Base-by-base conservation (phyloP, 1,140 invertebrate genomes). In the Kradibia gibbosae region DNA sequence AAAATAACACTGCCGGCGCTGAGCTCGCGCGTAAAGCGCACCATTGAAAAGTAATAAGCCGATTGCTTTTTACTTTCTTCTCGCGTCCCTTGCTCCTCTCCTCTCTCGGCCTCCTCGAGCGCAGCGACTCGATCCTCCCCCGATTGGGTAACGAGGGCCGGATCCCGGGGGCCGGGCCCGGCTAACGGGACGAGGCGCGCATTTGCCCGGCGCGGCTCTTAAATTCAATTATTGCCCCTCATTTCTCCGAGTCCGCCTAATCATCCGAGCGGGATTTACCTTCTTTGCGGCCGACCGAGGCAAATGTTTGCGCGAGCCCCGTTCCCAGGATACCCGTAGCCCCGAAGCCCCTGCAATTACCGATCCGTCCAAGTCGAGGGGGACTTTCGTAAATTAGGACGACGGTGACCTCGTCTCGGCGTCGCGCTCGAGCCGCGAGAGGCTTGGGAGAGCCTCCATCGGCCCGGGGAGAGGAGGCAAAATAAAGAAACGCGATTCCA, bases 11-110 rank as follows among this genome's bases (percentile, higher is more conserved):
- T 31, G 28, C n/a, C 31, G 25, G 34, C 15, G 2, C 28, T n/a
- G 7, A 42, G 3, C 28, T 60, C 13, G 28, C 17, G 2, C 34
- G 25, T 5, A 36, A 36, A 36, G 17, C 11, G 50, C 34, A 17
- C 31, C 4, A 50, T 48, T 42, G 7, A 55, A 71, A 78, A 39
- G n/a, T 71, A 79, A 79, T 79, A 79, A 79, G 50, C 65, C 28
- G 25, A 67, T 70, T 79, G 55, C 53, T 77, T 65, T 36, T 4
- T 48, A 17, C 7, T 20, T 39, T 31, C 31, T 28, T 65, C 60
- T 65, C 60, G 17, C 60, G n/a, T 65, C 60, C 31, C 60, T 65
- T 28, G 17, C 60, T 65, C 60, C 25, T 28, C 31, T 28, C 31
- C 60, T 65, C 60, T 65, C 60, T 65, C 60, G 17, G n/a, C n/a